Base-by-base conservation (phyloP, 2,797 vertebrate genomes). In the Cossypha niveicapilla region DNA sequence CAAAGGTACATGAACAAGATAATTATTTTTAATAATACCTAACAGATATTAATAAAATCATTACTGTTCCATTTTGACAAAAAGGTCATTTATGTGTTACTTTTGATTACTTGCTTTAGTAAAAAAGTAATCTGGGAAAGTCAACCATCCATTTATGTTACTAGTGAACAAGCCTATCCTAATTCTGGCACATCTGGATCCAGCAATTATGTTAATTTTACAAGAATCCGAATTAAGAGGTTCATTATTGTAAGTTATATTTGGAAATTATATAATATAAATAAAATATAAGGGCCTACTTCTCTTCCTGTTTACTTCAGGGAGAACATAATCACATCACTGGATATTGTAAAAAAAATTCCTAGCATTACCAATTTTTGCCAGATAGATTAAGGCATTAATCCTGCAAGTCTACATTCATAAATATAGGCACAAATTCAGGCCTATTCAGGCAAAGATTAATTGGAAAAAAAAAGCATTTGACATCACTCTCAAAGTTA, bases 221-320 rank as follows among this genome's bases (percentile, higher is more conserved):
- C 34, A 93, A 93, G 30, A 92, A 76, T n/a, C 72, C 90, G 66
- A 96, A 93, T 89, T 41, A 96, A 50, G 30, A 76, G 4, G 37
- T 90, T 92, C 39, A 76, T 30, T 80, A 63, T 48, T 61, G 8
- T 68, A 93, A 93, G 72, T 87, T 54, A 95, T 93, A 96, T 76
- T 66, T 81, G 30, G 79, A 77, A 39, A 91, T 60, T 42, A 84
- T 45, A 34, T 41, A 80, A 42, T 19, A 87, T 54, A 78, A 87
- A 86, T 79, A 32, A 86, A 96, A 97, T 96, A 50, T 10, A n/a
- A 91, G n/a, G 75, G 24, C 19, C 34, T 83, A 42, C 16, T 77
- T 89, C 18, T 84, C 37, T 81, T 67, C 13, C 42, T 54, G 14
- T 80, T 94, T 78, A 68, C 54, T 83, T 95, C 41, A 68, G 48